A percentile compares a stretch with the other conserved stretches of the same genome.
Conservation (phyloP, 2,797 vertebrate species). For the Ptychobarbus kaznakovi region DNA sequence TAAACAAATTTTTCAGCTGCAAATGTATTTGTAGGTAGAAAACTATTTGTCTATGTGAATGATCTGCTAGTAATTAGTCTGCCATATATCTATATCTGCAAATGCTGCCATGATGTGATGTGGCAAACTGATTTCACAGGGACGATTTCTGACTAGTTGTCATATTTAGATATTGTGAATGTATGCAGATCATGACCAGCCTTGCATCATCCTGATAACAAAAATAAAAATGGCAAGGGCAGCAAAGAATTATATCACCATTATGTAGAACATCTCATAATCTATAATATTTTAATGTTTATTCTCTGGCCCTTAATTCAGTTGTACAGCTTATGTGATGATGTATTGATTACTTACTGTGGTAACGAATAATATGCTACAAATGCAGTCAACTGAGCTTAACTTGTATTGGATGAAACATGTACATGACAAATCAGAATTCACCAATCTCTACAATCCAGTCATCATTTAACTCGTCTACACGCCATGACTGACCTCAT, state of each 20-base stretch:
- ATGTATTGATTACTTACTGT: neutral
- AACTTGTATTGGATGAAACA: neutral
- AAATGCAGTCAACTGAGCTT: neutral
- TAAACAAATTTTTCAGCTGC: neutral
- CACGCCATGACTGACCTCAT: neutral
- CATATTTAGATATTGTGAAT: neutral
- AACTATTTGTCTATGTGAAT: neutral
- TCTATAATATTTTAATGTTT: neutral
- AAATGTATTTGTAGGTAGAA: neutral
- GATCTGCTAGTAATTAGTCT: neutral
- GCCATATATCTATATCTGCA: neutral
- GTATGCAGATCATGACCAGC: neutral
- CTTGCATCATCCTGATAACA: neutral
- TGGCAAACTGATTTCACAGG: neutral
- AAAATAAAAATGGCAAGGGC: neutral
- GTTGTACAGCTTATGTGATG: neutral
- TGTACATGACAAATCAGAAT: neutral
- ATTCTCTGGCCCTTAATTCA: neutral
- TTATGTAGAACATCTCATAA: neutral
- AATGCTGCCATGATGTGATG: neutral
- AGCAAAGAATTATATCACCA: neutral
- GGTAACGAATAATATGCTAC: neutral
- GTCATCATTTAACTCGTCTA: neutral
- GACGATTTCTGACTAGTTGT: neutral
- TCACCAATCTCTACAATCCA: conserved; percentile 2